Evolutionary conservation across 2,113 vertebrate genomes (phyloP).

Genomic region (Diadophis punctatus): DNA sequence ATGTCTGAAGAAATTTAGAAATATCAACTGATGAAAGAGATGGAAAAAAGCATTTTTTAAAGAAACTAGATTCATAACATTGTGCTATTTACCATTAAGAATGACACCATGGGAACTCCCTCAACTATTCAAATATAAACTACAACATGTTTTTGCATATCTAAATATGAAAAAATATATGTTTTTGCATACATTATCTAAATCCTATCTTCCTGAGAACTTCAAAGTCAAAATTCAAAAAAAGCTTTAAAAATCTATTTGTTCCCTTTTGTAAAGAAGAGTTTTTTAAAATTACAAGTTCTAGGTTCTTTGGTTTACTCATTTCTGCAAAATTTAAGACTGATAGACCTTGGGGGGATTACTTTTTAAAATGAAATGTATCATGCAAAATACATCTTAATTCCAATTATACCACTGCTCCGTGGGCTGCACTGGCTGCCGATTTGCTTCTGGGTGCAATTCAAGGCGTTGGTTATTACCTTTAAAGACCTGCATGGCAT

Average conservation of each 20-base stretch:
- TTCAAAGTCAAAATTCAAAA: slow-evolving; percentile 4
- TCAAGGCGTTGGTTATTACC: background rate
- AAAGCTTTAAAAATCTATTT: background rate
- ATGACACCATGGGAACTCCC: slow-evolving; percentile 24
- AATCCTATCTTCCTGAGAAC: background rate
- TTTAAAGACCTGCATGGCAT: too few relatives aligned
- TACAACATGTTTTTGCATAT: slow-evolving; percentile 20
- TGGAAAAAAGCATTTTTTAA: slow-evolving; percentile 15
- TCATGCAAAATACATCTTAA: background rate
- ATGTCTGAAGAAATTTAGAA: background rate
- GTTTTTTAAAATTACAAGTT: background rate
- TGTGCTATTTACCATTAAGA: slow-evolving; percentile 22
- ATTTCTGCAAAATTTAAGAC: background rate
- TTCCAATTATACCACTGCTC: background rate
- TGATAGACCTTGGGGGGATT: background rate
- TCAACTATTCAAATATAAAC: slow-evolving; percentile 36
- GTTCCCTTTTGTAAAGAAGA: background rate
- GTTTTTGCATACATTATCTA: slow-evolving; percentile 10
- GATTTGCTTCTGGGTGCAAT: background rate
- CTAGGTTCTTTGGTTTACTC: background rate
- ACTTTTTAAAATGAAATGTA: background rate
- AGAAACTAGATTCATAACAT: slow-evolving; percentile 24
- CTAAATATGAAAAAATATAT: background rate
- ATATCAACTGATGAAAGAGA: background rate
- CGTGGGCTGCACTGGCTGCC: too few relatives aligned